Conservation (phyloP, 2,797 vertebrate genomes). For the Danio tinwini region DNA sequence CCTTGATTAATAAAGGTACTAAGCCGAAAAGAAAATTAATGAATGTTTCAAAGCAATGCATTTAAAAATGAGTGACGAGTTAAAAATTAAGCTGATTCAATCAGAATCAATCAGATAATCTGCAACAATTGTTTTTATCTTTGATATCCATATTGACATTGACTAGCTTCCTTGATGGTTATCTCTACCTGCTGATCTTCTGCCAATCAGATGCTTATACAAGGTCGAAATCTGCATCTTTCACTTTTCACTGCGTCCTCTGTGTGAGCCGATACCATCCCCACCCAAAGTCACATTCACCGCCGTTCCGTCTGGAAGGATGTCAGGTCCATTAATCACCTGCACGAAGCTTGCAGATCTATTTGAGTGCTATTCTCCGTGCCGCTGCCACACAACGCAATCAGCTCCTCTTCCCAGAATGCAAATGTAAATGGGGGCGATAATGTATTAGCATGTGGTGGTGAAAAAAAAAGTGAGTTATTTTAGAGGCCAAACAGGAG, state of each 20-base stretch:
- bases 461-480: not conserved
- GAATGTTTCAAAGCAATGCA: no score
- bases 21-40: no score
- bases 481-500: not conserved
- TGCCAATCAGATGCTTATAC: not conserved
- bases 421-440: conserved; percentile 33
- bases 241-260: not conserved
- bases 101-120: not conserved
- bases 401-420: conserved; percentile 23
- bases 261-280: conserved; percentile 23
- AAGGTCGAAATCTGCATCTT: conserved; percentile 9
- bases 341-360: conserved; percentile 11
- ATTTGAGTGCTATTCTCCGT: conserved; percentile 7
- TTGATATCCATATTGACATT: not conserved
- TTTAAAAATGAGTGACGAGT: no score
- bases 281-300: conserved; percentile 56
- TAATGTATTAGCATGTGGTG: not conserved
- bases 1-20: no score
- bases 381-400: conserved; percentile 26
- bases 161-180: not conserved
- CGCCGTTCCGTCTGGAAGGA: conserved; percentile 67
- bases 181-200: not conserved
- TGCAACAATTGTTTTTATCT: not conserved
- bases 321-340: conserved; percentile 85
- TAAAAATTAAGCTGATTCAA: no score